A percentile compares a stretch with the other conserved stretches of the same genome.
Evolutionary conservation across 2,113 vertebrate species (phyloP).

Genomic region (Haemorhous mexicanus): DNA sequence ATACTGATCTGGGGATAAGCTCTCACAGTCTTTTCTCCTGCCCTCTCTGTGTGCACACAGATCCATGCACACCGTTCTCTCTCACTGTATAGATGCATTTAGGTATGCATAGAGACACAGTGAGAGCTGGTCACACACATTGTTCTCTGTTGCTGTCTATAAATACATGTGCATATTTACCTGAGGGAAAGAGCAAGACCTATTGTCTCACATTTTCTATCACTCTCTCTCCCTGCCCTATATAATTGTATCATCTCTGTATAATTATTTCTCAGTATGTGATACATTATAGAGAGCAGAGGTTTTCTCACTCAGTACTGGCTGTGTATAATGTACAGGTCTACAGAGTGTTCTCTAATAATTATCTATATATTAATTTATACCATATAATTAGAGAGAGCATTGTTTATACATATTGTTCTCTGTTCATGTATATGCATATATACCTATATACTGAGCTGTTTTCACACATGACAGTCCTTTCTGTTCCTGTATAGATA

Average conservation of each 20-base stretch:
- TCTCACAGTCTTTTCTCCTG: not conserved
- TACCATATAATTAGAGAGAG: not conserved
- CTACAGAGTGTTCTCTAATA: not conserved
- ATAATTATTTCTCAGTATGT: not conserved
- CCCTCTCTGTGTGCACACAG: not conserved
- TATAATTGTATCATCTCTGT: not conserved
- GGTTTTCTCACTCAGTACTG: not conserved
- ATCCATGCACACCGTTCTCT: not conserved
- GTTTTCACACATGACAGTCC: not conserved
- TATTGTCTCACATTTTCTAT: not conserved
- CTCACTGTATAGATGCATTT: fast-evolving
- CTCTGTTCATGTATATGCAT: not conserved
- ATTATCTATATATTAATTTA: not conserved
- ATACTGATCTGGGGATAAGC: not conserved
- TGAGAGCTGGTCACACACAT: not conserved
- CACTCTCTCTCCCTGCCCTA: not conserved
- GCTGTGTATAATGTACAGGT: not conserved
- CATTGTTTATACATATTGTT: not conserved
- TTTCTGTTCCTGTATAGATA: not conserved
- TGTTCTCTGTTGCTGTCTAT: not conserved
- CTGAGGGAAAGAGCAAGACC: not conserved
- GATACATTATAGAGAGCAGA: not conserved
- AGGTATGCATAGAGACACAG: too few relatives aligned
- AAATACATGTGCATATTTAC: not conserved
- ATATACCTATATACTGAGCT: not conserved